phyloP scores from a whole-genome alignment of 2,113 vertebrate species.

The Ammodytes marinus region DNA sequence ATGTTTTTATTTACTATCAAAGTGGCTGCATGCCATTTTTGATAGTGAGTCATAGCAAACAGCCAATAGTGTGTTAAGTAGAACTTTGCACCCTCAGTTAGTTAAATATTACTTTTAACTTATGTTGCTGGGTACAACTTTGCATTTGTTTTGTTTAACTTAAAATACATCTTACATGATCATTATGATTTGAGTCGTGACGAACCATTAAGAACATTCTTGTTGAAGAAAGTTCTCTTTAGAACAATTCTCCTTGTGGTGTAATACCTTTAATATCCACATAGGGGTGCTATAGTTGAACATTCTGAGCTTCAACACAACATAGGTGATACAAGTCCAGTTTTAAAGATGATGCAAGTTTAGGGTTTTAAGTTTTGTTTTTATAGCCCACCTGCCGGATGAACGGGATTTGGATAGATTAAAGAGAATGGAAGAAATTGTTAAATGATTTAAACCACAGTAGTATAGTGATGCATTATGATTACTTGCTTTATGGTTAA shows the following conservation, averaged over 20 bases:
- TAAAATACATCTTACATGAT: neutral
- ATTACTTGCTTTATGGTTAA: neutral
- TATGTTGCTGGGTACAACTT: no score
- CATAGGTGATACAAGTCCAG: neutral
- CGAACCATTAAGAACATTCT: neutral
- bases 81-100: no score
- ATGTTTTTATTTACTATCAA: no score
- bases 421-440: neutral
- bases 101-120: no score
- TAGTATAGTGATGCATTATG: neutral
- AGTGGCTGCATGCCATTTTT: no score
- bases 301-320: neutral
- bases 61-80: no score
- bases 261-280: constrained; percentile 20
- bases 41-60: no score
- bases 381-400: neutral
- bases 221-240: neutral
- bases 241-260: neutral
- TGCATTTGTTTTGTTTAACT: neutral
- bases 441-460: neutral
- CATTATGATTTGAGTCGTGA: neutral
- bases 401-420: neutral
- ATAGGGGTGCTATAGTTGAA: constrained; percentile 26
- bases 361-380: no score
- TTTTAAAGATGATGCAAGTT: neutral